These are phyloP conservation scores for Aphyosemion australe DNA, from an alignment of 2,113 vertebrate species.

Conservation along the genomic window DNA sequence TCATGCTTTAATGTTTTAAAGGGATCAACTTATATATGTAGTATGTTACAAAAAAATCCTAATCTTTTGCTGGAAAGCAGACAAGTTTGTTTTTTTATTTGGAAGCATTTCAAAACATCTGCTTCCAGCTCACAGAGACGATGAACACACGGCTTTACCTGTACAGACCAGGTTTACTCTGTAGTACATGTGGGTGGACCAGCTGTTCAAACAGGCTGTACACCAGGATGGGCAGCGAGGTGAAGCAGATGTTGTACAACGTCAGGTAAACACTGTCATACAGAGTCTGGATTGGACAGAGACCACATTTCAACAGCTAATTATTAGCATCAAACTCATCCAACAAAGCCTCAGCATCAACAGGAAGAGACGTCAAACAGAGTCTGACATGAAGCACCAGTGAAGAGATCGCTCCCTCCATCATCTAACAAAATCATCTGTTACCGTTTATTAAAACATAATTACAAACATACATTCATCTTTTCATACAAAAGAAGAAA, in stretches of 20 bases:
- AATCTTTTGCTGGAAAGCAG: background rate
- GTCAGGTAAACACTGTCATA: slow-evolving; percentile 99
- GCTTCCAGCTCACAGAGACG: background rate
- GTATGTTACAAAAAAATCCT: background rate
- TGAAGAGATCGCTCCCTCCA: background rate
- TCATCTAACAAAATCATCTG: too few relatives aligned
- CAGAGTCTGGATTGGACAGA: slow-evolving; percentile 86
- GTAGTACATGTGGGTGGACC: slow-evolving; percentile 91
- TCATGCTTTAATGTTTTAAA: background rate
- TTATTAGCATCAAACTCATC: background rate
- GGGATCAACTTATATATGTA: background rate
- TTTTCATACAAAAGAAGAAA: background rate
- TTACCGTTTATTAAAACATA: background rate
- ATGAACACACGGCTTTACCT: slow-evolving; percentile 74
- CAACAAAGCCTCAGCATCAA: background rate
- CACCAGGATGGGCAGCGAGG: slow-evolving; percentile 96
- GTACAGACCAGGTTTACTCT: slow-evolving; percentile 93
- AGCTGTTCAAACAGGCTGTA: slow-evolving; percentile 99
- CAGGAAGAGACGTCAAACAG: background rate
- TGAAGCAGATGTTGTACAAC: slow-evolving; percentile 99
- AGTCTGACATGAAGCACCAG: background rate
- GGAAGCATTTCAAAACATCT: background rate
- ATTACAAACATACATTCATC: background rate
- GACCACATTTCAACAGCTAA: slow-evolving; percentile 13
- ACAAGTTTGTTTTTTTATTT: background rate